Base-by-base conservation (phyloP, 2,888 invertebrate species). In the Plebejus melissa region DNA sequence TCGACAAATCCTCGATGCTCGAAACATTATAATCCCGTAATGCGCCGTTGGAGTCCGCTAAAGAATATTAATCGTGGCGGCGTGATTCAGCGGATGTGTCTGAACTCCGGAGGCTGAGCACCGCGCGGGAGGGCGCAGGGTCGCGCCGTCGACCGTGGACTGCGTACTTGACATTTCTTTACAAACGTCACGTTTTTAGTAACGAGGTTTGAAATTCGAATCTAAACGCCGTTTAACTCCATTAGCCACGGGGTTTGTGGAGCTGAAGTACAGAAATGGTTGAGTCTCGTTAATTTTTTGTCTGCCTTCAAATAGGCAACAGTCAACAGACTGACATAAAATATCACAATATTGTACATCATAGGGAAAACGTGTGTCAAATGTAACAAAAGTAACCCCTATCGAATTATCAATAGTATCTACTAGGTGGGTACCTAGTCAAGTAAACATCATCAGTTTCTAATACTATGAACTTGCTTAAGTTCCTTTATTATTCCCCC, bases 151-250 rank as follows among this genome's bases (percentile, higher is more conserved):
- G 65, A 13, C 36, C 65, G 65, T 1, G 65, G 32, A 28, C 65
- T 11, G 32, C 65, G 16, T 32, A 13, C 32, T 13, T 4, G 13
- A 65, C 65, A 65, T 36, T 65, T 65, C 81, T 85, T 86, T 84
- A 81, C 79, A 77, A 77, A 80, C 79, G 81, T 82, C 76, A 75
- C 72, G 71, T 75, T 75, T 74, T 76, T 85, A 86, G 87, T 90
- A 90, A 90, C 88, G 87, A 91, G 89, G 87, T 90, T 91, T 88
- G 88, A 90, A 90, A 90, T 89, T 90, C 86, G 88, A 90, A 90
- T 65, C 65, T 65, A 36, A 65, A 13, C 65, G 32, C 65, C 65
- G 65, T 32, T 65, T 65, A 65, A 36, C 65, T 65, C 4, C 5
- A 65, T 65, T 65, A 5, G 32, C 65, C 5, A 65, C 65, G 65